Evolutionary conservation across 1,140 invertebrate genomes (phyloP).

Genomic region (Leptopilina boulardi): DNA sequence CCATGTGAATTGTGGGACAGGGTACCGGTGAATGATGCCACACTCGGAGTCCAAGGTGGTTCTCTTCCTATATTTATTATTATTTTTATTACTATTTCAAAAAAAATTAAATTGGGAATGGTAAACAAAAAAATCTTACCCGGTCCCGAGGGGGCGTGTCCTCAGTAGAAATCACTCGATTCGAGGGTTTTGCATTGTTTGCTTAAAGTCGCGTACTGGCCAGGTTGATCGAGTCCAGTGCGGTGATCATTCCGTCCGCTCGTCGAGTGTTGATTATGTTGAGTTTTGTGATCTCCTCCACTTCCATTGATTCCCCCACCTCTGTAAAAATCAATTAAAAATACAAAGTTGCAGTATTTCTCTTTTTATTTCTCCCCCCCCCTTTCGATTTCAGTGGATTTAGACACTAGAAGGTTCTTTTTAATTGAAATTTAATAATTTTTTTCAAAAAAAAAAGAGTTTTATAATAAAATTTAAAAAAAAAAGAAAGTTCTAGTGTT

Average conservation of each 20-base stretch:
- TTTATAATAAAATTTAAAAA: too few species aligned
- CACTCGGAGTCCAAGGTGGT: constrained; percentile 74
- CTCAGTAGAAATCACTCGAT: constrained; percentile 96
- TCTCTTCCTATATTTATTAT: constrained; percentile 68
- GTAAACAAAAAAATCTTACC: constrained; percentile 58
- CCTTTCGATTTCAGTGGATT: background rate
- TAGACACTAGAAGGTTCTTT: constrained; percentile 14
- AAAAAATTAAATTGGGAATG: background rate
- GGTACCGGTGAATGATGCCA: constrained; percentile 72
- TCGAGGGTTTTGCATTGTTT: constrained; percentile 97
- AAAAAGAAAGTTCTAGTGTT: background rate
- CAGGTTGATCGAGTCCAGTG: constrained; percentile 77
- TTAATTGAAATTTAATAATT: too few species aligned
- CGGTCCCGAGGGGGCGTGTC: constrained; percentile 76
- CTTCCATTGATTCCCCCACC: constrained; percentile 75
- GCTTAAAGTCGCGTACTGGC: constrained; percentile 93
- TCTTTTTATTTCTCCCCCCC: constrained; percentile 51
- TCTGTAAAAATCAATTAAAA: constrained; percentile 71
- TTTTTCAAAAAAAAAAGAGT: too few species aligned
- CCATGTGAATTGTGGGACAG: constrained; percentile 73
- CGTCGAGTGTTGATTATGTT: constrained; percentile 75
- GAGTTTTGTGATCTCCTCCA: constrained; percentile 75
- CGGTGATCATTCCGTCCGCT: constrained; percentile 76
- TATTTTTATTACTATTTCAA: too few species aligned
- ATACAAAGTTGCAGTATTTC: constrained; percentile 70